These are phyloP conservation scores for Callyntrura sp. DNA, from an alignment of 2,888 invertebrate species.

Conservation along the genomic window DNA sequence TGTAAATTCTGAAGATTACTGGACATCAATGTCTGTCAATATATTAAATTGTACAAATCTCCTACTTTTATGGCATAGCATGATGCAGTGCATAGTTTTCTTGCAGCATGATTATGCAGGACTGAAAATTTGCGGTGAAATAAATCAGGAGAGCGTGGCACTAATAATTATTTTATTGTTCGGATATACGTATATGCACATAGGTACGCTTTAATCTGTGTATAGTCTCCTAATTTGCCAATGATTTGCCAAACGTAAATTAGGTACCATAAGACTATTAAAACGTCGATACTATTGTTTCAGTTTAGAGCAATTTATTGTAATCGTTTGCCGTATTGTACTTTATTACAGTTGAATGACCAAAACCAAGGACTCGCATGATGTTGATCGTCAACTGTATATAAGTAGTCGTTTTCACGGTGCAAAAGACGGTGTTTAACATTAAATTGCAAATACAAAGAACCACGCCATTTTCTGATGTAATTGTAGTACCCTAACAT, in stretches of 20 bases:
- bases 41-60: no score
- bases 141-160: no score
- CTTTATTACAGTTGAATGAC: constrained; percentile 58
- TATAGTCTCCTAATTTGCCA: no score
- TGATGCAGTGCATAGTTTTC: no score
- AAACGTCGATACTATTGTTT: neutral
- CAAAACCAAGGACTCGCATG: constrained; percentile 61
- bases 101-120: no score
- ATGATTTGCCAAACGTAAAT: neutral
- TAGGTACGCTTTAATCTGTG: no score
- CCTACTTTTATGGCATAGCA: no score
- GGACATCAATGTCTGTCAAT: no score
- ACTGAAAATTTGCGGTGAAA: no score
- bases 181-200: no score
- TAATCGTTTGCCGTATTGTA: neutral
- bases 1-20: no score
- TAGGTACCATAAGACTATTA: neutral
- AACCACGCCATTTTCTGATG: neutral
- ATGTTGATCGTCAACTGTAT: neutral
- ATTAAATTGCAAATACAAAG: neutral
- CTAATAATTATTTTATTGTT: no score
- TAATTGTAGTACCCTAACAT: neutral
- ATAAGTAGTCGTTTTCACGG: neutral
- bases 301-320: neutral
- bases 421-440: neutral